Percentiles rank a stretch among this genome's conserved stretches.
These are phyloP conservation scores for Dromaius novaehollandiae DNA, from an alignment of 2,113 vertebrate genomes.

Conservation along the genomic window DNA sequence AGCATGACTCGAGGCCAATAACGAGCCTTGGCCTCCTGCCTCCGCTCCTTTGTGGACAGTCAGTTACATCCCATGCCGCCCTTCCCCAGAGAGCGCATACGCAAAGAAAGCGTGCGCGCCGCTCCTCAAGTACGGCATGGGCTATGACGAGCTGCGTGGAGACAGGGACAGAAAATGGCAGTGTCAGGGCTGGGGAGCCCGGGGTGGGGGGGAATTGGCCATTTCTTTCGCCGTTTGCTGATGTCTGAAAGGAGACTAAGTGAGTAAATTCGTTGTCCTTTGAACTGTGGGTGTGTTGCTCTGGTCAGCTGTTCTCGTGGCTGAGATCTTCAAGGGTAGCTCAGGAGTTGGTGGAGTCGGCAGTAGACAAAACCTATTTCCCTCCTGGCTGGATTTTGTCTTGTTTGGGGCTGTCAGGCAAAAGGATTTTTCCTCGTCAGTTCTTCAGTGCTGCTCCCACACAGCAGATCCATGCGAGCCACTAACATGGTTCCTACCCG, in stretches of 20 bases:
- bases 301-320: background rate
- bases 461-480: background rate
- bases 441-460: background rate
- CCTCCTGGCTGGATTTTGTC: background rate
- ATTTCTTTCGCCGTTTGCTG: background rate
- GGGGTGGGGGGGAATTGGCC: background rate
- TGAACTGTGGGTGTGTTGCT: background rate
- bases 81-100: background rate
- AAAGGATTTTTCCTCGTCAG: background rate
- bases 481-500: background rate
- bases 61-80: background rate
- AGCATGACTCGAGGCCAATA: constrained; percentile 12
- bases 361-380: background rate
- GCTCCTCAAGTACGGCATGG: background rate
- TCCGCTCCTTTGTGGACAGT: constrained; percentile 1
- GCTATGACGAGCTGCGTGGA: constrained; percentile 32
- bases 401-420: background rate
- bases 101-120: background rate
- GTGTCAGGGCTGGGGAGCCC: background rate
- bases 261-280: background rate
- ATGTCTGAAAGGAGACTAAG: background rate
- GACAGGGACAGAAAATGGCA: constrained; percentile 18
- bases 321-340: background rate
- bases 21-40: constrained; percentile 39
- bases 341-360: background rate